phyloP scores from a whole-genome alignment of 2,888 invertebrate genomes.

The Lumbricus terrestris region DNA sequence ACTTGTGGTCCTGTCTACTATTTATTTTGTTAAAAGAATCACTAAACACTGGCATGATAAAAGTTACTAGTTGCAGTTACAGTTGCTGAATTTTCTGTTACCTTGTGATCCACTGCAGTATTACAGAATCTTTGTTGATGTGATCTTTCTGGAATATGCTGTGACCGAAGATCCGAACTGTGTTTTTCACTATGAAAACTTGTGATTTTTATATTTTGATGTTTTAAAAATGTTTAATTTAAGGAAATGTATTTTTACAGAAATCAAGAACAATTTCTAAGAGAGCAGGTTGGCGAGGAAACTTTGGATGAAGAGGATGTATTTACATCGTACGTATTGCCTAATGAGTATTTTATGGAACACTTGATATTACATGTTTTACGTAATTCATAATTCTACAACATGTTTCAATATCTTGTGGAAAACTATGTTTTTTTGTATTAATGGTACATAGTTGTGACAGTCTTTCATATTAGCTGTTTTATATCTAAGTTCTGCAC shows the following conservation, averaged over 20 bases:
- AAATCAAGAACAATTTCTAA: conserved; percentile 43
- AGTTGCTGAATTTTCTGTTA: not conserved
- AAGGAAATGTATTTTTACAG: not conserved
- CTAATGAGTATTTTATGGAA: not conserved
- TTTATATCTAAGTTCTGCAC: no score
- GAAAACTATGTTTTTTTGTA: no score
- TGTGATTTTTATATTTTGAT: not conserved
- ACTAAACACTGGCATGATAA: no score
- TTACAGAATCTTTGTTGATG: not conserved
- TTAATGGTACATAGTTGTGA: no score
- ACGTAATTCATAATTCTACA: not conserved
- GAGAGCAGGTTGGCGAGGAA: conserved; percentile 50
- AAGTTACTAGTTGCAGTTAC: not conserved
- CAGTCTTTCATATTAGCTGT: no score
- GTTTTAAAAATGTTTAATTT: not conserved
- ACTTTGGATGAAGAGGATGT: conserved; percentile 53
- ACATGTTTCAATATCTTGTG: not conserved
- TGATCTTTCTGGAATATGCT: no score
- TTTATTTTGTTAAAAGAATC: no score
- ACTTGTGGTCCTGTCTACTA: no score
- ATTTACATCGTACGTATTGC: conserved; percentile 49
- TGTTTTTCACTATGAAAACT: not conserved
- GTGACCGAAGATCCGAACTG: no score
- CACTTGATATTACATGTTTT: not conserved
- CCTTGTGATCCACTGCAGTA: not conserved